A percentile compares a stretch with the other conserved stretches of the same genome.
Conservation (phyloP, 2,113 vertebrate species). For the Lophius piscatorius region DNA sequence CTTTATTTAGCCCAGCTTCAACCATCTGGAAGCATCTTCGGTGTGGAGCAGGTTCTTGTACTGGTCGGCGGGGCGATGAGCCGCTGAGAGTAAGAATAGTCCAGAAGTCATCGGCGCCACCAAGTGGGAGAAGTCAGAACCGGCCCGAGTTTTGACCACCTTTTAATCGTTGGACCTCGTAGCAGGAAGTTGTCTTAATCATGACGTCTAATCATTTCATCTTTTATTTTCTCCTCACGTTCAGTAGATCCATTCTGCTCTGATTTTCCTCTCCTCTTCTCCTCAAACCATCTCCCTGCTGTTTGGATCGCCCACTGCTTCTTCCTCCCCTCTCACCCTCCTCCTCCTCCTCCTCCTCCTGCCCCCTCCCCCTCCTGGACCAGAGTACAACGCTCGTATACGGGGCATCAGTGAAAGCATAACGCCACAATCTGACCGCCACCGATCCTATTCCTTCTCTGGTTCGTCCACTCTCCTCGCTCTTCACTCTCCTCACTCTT, state of each 20-base stretch:
- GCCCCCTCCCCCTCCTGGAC: slow-evolving; percentile 47
- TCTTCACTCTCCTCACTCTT: slow-evolving; percentile 76
- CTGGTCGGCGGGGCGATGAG: slow-evolving; percentile 39
- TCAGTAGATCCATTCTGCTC: slow-evolving; percentile 46
- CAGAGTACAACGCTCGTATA: slow-evolving; percentile 96
- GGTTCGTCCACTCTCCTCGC: slow-evolving; percentile 87
- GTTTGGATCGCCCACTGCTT: slow-evolving; percentile 53
- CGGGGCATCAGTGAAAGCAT: slow-evolving; percentile 84
- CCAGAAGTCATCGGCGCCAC: slow-evolving; percentile 29
- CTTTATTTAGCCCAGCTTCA: no score
- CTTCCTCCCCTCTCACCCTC: slow-evolving; percentile 64
- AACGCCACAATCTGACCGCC: slow-evolving; percentile 82
- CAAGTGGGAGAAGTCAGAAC: slow-evolving; percentile 39
- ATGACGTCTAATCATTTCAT: neutral
- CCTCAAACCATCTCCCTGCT: slow-evolving; percentile 78
- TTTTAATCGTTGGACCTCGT: neutral
- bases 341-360: slow-evolving; percentile 57
- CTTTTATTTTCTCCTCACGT: slow-evolving; percentile 22
- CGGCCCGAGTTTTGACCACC: no score
- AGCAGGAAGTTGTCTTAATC: neutral
- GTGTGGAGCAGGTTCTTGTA: no score
- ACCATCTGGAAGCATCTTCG: no score
- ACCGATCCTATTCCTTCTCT: slow-evolving; percentile 89
- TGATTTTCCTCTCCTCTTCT: slow-evolving; percentile 56
- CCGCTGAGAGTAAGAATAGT: slow-evolving; percentile 70